Conservation (phyloP, 2,113 vertebrate genomes). For the Barnardius zonarius region DNA sequence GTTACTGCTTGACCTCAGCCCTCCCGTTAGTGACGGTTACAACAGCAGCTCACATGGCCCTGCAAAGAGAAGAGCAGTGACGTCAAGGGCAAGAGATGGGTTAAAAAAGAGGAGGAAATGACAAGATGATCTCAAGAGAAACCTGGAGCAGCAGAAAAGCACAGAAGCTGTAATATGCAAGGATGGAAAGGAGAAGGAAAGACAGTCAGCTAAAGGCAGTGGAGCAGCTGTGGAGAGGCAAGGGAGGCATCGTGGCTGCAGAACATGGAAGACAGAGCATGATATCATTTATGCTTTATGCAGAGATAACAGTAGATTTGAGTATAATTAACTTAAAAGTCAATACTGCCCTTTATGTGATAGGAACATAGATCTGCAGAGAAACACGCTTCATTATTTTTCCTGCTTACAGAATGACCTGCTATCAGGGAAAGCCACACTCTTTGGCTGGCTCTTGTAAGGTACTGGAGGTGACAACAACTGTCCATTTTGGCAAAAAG, state of each 20-base stretch:
- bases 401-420: background rate
- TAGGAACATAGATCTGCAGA: conserved; percentile 38
- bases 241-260: background rate
- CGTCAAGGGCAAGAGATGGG: background rate
- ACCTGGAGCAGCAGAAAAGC: conserved; percentile 5
- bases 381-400: conserved; percentile 50
- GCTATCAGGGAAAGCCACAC: background rate
- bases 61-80: background rate
- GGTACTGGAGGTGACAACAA: background rate
- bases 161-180: background rate
- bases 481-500: conserved; percentile 13
- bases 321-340: conserved; percentile 57
- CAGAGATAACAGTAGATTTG: conserved; percentile 20
- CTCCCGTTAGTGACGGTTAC: background rate
- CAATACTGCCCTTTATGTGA: conserved; percentile 49
- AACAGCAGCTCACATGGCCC: background rate
- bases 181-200: background rate
- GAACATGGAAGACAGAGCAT: background rate
- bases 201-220: background rate
- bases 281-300: background rate
- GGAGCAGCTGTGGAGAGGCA: fast-evolving
- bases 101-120: conserved; percentile 18
- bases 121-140: background rate
- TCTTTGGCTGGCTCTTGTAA: background rate
- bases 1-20: background rate